phyloP scores from a whole-genome alignment of 1,140 invertebrate genomes.

The Zaprionus gabonicus region DNA sequence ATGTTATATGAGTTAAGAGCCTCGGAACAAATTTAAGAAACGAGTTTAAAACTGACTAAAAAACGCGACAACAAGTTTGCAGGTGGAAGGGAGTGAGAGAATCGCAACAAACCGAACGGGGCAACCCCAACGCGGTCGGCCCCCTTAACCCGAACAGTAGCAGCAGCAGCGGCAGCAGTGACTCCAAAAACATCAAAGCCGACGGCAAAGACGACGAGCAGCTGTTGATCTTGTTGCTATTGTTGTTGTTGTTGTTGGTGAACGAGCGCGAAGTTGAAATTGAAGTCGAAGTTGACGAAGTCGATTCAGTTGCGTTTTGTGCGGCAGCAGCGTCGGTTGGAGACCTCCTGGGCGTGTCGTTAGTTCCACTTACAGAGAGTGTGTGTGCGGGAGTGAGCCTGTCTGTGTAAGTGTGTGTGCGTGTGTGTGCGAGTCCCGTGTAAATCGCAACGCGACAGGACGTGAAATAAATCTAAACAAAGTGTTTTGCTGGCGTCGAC shows the following conservation, averaged over 20 bases:
- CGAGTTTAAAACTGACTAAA: not conserved
- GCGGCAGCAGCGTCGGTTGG: constrained; percentile 25
- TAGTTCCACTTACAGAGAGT: constrained; percentile 12
- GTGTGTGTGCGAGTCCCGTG: constrained; percentile 14
- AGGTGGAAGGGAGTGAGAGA: not conserved
- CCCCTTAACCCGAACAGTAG: not conserved
- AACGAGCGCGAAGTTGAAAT: constrained; percentile 38
- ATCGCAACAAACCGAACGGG: not conserved
- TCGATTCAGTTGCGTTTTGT: constrained; percentile 59
- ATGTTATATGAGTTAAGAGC: not conserved
- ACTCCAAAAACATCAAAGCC: constrained; percentile 5
- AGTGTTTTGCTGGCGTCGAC: constrained; percentile 9
- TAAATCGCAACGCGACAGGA: constrained; percentile 14
- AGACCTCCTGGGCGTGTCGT: constrained; percentile 20
- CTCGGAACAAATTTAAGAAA: not conserved
- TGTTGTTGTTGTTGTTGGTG: not conserved
- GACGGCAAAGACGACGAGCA: not conserved
- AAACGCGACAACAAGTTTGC: constrained; percentile 3
- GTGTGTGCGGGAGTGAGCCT: constrained; percentile 11
- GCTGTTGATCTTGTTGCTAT: not conserved
- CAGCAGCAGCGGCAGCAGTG: not conserved
- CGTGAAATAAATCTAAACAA: constrained; percentile 15
- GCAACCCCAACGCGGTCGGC: not conserved
- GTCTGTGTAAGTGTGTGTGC: not conserved
- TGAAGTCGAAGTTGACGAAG: constrained; percentile 37